Evolutionary conservation across 2,888 invertebrate genomes (phyloP).

Genomic region (Nemurella pictetii): DNA sequence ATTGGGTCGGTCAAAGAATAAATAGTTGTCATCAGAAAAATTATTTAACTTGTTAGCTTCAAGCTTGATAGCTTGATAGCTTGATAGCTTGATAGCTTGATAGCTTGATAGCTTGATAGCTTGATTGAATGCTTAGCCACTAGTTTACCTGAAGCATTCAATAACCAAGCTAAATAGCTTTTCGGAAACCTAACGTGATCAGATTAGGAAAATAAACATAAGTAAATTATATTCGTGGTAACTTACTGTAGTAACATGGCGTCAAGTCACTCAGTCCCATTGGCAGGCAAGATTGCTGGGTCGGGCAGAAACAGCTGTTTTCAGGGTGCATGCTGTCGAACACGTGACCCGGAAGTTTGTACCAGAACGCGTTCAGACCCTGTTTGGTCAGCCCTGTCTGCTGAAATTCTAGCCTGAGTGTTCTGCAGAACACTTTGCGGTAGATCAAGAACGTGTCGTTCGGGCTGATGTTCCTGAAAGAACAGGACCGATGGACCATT

Average conservation of each 20-base stretch:
- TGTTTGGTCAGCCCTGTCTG: constrained; percentile 42
- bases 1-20: too few species aligned
- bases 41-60: too few species aligned
- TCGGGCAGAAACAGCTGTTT: constrained; percentile 30
- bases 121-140: too few species aligned
- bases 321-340: constrained; percentile 53
- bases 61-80: too few species aligned
- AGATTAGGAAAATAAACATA: too few species aligned
- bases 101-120: too few species aligned
- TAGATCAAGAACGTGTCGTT: constrained; percentile 63
- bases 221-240: neutral
- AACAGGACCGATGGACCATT: too few species aligned
- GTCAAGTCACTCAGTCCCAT: constrained; percentile 26
- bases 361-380: constrained; percentile 48
- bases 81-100: too few species aligned
- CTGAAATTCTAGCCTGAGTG: constrained; percentile 60
- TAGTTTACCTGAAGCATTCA: too few species aligned
- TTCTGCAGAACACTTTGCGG: constrained; percentile 75
- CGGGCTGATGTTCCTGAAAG: constrained; percentile 49
- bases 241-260: constrained; percentile 23
- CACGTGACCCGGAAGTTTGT: constrained; percentile 62
- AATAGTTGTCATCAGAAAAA: too few species aligned
- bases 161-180: too few species aligned
- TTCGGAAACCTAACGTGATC: too few species aligned
- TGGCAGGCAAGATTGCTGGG: constrained; percentile 21